These are phyloP conservation scores for Lasioglossum oenotherae DNA, from an alignment of 2,888 invertebrate genomes.

Conservation along the genomic window DNA sequence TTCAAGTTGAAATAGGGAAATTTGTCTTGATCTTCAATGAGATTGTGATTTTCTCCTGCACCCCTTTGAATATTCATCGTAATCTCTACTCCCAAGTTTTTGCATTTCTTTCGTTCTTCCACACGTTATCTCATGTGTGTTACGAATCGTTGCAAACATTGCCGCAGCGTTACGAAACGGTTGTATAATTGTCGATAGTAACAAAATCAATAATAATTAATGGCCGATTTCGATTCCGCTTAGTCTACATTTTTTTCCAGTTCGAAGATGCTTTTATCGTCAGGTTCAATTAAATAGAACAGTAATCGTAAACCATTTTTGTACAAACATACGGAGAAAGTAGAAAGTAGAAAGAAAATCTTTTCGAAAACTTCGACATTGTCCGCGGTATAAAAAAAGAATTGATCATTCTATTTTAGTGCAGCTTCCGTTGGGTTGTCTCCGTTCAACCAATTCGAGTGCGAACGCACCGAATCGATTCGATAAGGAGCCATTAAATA, in stretches of 20 bases:
- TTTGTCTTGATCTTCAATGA: neutral
- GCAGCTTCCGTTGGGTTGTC: neutral
- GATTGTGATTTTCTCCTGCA: neutral
- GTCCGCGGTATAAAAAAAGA: neutral
- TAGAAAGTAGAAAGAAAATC: no score
- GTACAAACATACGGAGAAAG: neutral
- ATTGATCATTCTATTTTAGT: neutral
- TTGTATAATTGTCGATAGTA: constrained; percentile 29
- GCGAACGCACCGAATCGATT: constrained; percentile 15
- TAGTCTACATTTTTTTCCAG: neutral
- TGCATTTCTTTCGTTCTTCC: neutral
- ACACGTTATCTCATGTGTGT: constrained; percentile 8
- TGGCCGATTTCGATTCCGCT: neutral
- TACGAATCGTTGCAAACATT: constrained; percentile 12
- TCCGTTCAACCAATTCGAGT: neutral
- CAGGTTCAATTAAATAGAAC: neutral
- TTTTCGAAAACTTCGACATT: neutral
- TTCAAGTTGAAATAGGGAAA: neutral
- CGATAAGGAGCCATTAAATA: constrained; percentile 1
- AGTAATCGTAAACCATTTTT: neutral
- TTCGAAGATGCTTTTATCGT: neutral
- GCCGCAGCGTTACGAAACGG: neutral
- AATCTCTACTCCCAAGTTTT: neutral
- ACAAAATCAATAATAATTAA: neutral
- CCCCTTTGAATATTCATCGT: neutral